Evolutionary conservation across 2,797 vertebrate genomes (phyloP).

Genomic region (Takifugu rubripes): DNA sequence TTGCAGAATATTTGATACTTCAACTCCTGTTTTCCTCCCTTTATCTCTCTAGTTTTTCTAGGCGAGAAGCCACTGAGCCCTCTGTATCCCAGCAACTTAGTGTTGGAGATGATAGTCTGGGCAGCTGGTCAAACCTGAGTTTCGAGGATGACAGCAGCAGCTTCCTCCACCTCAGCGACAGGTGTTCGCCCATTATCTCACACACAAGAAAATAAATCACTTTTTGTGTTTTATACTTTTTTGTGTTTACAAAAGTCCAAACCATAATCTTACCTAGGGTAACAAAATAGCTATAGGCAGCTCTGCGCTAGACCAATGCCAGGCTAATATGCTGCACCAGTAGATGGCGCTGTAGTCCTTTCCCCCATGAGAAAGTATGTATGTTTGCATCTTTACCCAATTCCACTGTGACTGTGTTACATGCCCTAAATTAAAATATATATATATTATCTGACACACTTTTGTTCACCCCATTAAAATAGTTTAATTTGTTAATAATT

Average conservation of each 20-base stretch:
- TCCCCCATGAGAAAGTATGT: neutral
- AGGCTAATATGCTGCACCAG: no score
- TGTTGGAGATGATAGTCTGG: conserved; percentile 93
- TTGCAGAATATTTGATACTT: neutral
- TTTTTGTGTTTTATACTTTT: neutral
- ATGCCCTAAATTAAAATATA: no score
- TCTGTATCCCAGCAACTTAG: conserved; percentile 90
- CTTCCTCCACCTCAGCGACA: conserved; percentile 98
- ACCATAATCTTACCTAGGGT: no score
- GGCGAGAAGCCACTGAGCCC: conserved; percentile 85
- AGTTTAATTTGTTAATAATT: no score
- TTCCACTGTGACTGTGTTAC: no score
- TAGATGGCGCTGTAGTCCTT: neutral
- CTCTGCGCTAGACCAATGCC: no score
- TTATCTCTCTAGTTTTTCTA: conserved; percentile 71
- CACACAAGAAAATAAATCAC: neutral
- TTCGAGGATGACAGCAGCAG: conserved; percentile 99
- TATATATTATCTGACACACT: no score
- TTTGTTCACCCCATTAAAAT: no score
- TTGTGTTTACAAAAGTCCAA: no score
- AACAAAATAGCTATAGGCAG: neutral
- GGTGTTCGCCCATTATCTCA: conserved; percentile 67
- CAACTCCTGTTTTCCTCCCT: neutral
- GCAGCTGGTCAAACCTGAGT: conserved; percentile 98
- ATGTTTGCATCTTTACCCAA: conserved; percentile 26